A percentile compares a stretch with the other conserved stretches of the same genome.
Evolutionary conservation across 2,888 invertebrate species (phyloP).

Genomic region (Microctonus aethiopoides): DNA sequence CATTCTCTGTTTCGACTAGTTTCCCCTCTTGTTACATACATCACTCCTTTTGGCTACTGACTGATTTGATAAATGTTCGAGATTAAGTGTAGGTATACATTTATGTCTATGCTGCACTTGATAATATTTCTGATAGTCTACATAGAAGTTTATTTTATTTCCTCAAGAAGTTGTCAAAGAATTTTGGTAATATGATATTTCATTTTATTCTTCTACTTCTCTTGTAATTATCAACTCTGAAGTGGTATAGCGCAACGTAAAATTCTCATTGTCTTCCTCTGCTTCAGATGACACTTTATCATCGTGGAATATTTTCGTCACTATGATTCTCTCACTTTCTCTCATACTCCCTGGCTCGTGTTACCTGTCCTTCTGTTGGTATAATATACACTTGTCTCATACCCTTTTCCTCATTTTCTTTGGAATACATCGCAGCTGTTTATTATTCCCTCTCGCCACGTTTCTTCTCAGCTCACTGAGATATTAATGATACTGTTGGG

Average conservation of each 20-base stretch:
- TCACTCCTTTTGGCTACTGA: not conserved
- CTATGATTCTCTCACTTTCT: conserved; percentile 34
- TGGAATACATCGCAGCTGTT: conserved; percentile 29
- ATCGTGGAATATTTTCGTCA: conserved; percentile 44
- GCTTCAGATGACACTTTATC: conserved; percentile 54
- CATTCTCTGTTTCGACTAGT: conserved; percentile 7
- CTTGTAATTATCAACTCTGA: conserved; percentile 29
- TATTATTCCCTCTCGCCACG: conserved; percentile 39
- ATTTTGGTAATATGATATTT: conserved; percentile 34
- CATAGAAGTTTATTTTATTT: conserved; percentile 35
- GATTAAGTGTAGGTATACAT: no score
- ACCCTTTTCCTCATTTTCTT: conserved; percentile 24
- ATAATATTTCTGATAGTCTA: conserved; percentile 56
- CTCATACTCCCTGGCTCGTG: conserved; percentile 4
- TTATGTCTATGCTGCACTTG: no score
- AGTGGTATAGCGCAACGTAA: conserved; percentile 25
- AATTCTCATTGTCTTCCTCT: conserved; percentile 35
- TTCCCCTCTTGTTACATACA: not conserved
- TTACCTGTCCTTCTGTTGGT: conserved; percentile 10
- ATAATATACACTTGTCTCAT: conserved; percentile 8
- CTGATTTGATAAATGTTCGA: conserved; percentile 63
- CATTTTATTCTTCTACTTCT: conserved; percentile 13
- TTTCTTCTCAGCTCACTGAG: conserved; percentile 20
- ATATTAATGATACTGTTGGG: conserved; percentile 33
- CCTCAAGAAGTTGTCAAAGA: conserved; percentile 39